Conservation (phyloP, 2,888 invertebrate genomes). For the Synergus laeviventris region DNA sequence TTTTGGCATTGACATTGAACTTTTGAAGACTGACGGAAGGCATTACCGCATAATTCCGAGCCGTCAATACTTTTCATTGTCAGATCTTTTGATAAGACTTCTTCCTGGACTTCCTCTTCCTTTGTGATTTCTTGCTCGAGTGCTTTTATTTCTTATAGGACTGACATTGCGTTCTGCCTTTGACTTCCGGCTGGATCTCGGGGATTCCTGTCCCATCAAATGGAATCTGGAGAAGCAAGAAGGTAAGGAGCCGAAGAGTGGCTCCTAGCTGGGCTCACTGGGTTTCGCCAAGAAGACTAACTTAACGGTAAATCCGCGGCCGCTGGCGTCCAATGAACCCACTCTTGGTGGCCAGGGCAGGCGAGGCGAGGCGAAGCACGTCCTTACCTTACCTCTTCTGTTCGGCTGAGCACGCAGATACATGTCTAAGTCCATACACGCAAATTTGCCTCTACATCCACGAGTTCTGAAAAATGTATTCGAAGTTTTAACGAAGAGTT, state of each 20-base stretch:
- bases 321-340: conserved; percentile 76
- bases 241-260: conserved; percentile 41
- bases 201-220: conserved; percentile 50
- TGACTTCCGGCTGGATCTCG: conserved; percentile 56
- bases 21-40: neutral
- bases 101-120: conserved; percentile 27
- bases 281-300: conserved; percentile 74
- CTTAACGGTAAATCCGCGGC: conserved; percentile 76
- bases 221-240: conserved; percentile 56
- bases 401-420: conserved; percentile 47
- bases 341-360: conserved; percentile 66
- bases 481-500: too few relatives aligned
- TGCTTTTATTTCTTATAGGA: conserved; percentile 11
- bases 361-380: conserved; percentile 51
- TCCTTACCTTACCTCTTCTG: conserved; percentile 57
- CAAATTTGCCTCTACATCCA: conserved; percentile 4
- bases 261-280: conserved; percentile 61
- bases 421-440: conserved; percentile 20
- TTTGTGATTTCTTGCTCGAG: conserved; percentile 15
- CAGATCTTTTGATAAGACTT: conserved; percentile 19
- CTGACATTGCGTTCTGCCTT: conserved; percentile 42
- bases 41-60: conserved; percentile 7
- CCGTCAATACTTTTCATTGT: conserved; percentile 14
- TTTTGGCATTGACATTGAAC: conserved; percentile 7
- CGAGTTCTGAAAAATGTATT: neutral